phyloP scores from a whole-genome alignment of 2,888 invertebrate genomes.

The Pyrrhosoma nymphula region DNA sequence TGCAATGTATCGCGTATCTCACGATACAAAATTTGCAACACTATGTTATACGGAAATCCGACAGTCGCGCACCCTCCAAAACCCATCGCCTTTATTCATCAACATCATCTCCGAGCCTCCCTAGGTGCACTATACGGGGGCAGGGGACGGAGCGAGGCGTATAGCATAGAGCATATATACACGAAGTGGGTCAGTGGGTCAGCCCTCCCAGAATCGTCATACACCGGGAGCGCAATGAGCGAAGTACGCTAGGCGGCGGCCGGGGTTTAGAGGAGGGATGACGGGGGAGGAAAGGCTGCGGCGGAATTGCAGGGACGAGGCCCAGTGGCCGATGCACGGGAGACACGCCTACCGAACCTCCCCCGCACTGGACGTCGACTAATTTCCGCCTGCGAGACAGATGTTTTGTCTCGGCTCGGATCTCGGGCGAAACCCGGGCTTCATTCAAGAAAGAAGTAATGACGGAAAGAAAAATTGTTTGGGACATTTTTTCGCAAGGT shows the following conservation, averaged over 20 bases:
- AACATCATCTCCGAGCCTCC: neutral
- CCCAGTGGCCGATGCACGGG: neutral
- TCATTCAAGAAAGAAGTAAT: neutral
- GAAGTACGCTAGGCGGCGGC: neutral
- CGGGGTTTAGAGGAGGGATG: neutral
- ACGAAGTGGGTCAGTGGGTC: conserved; percentile 35
- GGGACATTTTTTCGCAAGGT: neutral
- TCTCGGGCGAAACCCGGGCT: neutral
- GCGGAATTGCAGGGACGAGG: neutral
- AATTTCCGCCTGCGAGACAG: neutral
- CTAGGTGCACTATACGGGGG: neutral
- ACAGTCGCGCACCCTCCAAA: too few species aligned
- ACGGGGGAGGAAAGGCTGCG: neutral
- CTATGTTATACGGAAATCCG: too few species aligned
- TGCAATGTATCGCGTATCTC: too few species aligned
- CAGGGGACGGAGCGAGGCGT: neutral
- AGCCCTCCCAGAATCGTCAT: neutral
- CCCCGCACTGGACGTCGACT: neutral
- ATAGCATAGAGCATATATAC: neutral
- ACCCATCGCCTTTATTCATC: neutral
- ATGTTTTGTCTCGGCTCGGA: neutral
- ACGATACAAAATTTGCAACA: too few species aligned
- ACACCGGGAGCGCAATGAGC: neutral
- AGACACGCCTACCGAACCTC: neutral
- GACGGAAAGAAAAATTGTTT: neutral